Conservation (phyloP, 2,888 invertebrate species). For the Nasonia oneida region DNA sequence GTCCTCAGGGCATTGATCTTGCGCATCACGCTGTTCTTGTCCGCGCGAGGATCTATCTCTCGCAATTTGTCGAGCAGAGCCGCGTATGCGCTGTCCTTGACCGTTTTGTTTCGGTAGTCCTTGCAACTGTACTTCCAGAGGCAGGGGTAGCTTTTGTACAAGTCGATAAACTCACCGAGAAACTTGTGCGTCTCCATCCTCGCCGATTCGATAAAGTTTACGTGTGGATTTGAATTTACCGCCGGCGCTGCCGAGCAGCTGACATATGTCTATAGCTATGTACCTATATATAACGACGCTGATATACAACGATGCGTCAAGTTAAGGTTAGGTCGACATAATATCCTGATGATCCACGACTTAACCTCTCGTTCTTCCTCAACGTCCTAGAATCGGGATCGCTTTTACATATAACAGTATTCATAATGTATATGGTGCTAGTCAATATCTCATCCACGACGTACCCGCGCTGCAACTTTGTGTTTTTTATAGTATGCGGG, state of each 20-base stretch:
- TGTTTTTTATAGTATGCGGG: too few relatives aligned
- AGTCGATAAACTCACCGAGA: slow-evolving; percentile 64
- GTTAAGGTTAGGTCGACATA: not conserved
- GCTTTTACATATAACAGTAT: too few relatives aligned
- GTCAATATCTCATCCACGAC: too few relatives aligned
- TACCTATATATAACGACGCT: too few relatives aligned
- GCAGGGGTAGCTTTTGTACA: slow-evolving; percentile 63
- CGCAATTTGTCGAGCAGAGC: slow-evolving; percentile 63
- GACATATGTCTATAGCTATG: too few relatives aligned
- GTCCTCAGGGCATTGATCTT: slow-evolving; percentile 66
- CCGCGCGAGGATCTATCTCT: slow-evolving; percentile 63
- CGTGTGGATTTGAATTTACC: not conserved
- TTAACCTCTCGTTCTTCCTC: not conserved
- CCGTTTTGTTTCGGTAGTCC: slow-evolving; percentile 63
- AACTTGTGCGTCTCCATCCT: slow-evolving; percentile 62
- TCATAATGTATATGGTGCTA: too few relatives aligned
- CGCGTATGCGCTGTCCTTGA: slow-evolving; percentile 63
- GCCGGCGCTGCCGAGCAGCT: not conserved
- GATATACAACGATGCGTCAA: too few relatives aligned
- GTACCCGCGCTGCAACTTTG: too few relatives aligned
- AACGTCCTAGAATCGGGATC: too few relatives aligned
- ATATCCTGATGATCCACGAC: not conserved
- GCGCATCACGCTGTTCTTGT: slow-evolving; percentile 63
- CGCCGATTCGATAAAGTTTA: slow-evolving; percentile 4
- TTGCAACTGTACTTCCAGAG: slow-evolving; percentile 66